These are phyloP conservation scores for Octodon degus DNA, from an alignment of 2,113 vertebrate species.

Conservation along the genomic window DNA sequence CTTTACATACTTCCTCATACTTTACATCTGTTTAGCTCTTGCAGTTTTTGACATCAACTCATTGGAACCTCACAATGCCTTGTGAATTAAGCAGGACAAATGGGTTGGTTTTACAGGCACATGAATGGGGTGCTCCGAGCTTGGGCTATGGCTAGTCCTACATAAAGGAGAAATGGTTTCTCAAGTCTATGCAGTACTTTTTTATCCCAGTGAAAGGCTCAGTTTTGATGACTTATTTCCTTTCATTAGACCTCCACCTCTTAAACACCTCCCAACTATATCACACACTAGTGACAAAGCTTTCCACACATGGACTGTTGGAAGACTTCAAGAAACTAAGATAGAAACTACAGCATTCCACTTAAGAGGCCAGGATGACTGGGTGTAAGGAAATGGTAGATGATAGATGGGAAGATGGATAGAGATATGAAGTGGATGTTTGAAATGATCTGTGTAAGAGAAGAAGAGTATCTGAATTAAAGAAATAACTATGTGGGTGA, in stretches of 20 bases:
- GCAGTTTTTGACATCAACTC: accelerated
- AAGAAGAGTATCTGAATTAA: background rate
- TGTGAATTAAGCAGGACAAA: background rate
- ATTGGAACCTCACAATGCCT: background rate
- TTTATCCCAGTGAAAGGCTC: background rate
- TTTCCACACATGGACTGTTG: background rate
- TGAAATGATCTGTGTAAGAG: background rate
- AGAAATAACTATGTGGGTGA: background rate
- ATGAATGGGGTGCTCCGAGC: background rate
- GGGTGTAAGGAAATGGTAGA: background rate
- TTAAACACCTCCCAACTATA: background rate
- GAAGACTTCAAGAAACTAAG: background rate
- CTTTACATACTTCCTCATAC: background rate
- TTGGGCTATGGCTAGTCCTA: background rate
- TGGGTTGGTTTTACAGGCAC: background rate
- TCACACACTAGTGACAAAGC: no score
- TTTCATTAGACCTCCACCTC: background rate
- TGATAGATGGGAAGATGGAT: background rate
- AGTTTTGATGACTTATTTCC: background rate
- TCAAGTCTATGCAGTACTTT: background rate
- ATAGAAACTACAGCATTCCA: background rate
- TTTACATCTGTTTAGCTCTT: background rate
- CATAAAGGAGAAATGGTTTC: background rate
- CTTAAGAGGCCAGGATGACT: background rate
- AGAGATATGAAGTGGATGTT: background rate